phyloP scores from a whole-genome alignment of 2,797 vertebrate species.

The Hylomyscus alleni region DNA sequence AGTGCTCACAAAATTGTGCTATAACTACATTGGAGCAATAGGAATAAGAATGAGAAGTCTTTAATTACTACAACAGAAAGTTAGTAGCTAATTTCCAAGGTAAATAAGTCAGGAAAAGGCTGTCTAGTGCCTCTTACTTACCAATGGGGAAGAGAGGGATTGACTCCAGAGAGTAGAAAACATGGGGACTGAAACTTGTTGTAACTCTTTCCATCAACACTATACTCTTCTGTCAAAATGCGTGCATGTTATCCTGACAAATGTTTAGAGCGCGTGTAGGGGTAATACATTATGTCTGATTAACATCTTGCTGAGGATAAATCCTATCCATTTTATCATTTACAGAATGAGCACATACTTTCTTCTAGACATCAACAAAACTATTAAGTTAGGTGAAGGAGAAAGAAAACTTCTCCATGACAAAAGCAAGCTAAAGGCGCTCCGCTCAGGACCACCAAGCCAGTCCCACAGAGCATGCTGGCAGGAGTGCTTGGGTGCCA shows the following conservation, averaged over 20 bases:
- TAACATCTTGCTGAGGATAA: background rate
- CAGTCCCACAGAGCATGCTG: background rate
- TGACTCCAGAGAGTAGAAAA: background rate
- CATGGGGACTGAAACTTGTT: background rate
- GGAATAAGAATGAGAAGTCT: constrained; percentile 42
- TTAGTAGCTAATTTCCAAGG: background rate
- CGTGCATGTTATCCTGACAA: background rate
- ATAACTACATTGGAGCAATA: background rate
- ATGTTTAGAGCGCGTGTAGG: background rate
- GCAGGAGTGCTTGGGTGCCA: background rate
- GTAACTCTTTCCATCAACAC: background rate
- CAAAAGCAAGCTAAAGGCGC: background rate
- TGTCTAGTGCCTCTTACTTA: background rate
- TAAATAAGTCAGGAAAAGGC: background rate
- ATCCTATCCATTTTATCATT: background rate
- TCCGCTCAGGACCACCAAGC: background rate
- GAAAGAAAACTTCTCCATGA: background rate
- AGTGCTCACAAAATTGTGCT: constrained; percentile 26
- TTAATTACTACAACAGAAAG: background rate
- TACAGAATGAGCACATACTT: background rate
- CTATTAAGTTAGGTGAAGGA: background rate
- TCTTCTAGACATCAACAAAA: background rate
- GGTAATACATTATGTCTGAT: background rate
- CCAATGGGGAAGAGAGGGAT: background rate
- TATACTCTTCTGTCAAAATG: background rate